Conservation (phyloP, 2,888 invertebrate genomes). For the Tipula unca region DNA sequence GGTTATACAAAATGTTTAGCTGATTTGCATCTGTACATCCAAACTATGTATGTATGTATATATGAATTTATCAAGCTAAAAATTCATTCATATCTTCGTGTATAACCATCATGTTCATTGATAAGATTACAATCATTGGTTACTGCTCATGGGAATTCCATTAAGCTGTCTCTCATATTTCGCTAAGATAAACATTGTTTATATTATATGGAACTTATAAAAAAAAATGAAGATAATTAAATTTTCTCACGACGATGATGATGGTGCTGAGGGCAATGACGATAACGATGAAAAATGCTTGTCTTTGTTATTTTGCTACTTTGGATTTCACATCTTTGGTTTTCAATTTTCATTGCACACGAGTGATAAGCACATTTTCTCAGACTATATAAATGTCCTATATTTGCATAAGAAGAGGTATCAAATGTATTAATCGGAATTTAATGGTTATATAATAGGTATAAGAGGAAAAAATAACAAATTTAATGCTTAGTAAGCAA, state of each 20-base stretch:
- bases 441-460: not conserved
- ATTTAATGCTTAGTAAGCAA: too few species aligned
- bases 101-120: not conserved
- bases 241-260: not conserved
- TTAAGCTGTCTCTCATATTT: not conserved
- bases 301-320: not conserved
- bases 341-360: not conserved
- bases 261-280: not conserved
- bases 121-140: not conserved
- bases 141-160: not conserved
- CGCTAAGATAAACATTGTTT: not conserved
- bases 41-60: too few species aligned
- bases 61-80: too few species aligned
- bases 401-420: not conserved
- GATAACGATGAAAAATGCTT: not conserved
- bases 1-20: too few species aligned
- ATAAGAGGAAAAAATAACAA: not conserved
- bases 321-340: not conserved
- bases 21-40: too few species aligned
- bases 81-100: not conserved
- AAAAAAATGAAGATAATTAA: not conserved
- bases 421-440: not conserved
- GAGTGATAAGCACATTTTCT: not conserved
- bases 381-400: not conserved
- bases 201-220: not conserved